phyloP scores from a whole-genome alignment of 2,888 invertebrate genomes.

The Conops quadrifasciatus region DNA sequence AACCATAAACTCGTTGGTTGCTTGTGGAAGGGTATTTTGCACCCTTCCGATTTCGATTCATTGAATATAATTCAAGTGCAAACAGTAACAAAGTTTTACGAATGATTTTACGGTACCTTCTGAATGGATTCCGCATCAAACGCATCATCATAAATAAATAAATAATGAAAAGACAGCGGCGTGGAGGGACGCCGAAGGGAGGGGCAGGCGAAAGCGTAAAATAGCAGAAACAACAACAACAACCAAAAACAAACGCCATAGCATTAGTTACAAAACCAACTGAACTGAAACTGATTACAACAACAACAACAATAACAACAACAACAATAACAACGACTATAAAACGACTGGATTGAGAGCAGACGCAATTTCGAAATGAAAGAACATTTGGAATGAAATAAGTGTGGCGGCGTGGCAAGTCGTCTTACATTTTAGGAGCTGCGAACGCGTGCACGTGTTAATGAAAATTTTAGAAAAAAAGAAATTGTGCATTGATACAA shows the following conservation, averaged over 20 bases:
- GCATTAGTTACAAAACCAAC: background rate
- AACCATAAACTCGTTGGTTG: background rate
- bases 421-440: conserved; percentile 8
- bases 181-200: background rate
- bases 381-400: background rate
- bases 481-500: background rate
- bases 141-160: conserved; percentile 38
- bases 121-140: conserved; percentile 8
- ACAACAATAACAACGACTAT: background rate
- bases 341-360: background rate
- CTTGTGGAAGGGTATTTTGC: background rate
- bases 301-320: background rate
- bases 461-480: conserved; percentile 42
- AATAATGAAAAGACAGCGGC: conserved; percentile 28
- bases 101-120: conserved; percentile 22
- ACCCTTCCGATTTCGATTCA: conserved; percentile 23
- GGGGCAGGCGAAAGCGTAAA: conserved; percentile 3
- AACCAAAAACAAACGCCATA: conserved; percentile 2
- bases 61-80: conserved; percentile 29
- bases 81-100: conserved; percentile 29
- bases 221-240: background rate
- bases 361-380: background rate
- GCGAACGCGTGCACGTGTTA: conserved; percentile 44
- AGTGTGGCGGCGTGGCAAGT: conserved; percentile 20
- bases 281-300: background rate